These are phyloP conservation scores for Alexandromys fortis DNA, from an alignment of 2,113 vertebrate species.

Conservation along the genomic window DNA sequence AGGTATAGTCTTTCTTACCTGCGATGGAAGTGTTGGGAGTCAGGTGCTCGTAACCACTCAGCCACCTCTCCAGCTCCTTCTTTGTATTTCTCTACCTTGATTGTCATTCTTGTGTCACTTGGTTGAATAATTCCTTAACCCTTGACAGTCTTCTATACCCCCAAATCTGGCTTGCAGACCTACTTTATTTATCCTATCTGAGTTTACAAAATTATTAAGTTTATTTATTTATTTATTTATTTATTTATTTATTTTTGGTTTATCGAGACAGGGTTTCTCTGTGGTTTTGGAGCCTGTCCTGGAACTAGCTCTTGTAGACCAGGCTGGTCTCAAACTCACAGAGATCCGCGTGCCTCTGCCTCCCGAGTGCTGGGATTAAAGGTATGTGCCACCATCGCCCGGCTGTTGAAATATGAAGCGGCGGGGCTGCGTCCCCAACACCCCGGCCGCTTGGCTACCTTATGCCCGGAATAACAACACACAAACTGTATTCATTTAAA, in stretches of 20 bases:
- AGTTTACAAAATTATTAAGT: neutral
- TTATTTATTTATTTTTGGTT: neutral
- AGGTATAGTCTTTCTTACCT: neutral
- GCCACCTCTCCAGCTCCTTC: neutral
- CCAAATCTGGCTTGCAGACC: neutral
- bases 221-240: neutral
- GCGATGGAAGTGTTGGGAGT: neutral
- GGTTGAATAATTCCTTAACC: neutral
- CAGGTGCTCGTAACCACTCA: neutral
- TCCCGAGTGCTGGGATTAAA: no score
- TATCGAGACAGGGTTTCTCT: no score
- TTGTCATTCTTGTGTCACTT: neutral
- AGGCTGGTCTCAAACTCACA: no score
- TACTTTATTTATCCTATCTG: slow-evolving; percentile 7
- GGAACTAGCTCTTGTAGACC: no score
- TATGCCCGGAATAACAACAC: no score
- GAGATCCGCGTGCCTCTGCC: no score
- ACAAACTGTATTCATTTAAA: no score
- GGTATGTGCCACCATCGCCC: no score
- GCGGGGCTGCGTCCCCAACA: no score
- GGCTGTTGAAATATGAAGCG: no score
- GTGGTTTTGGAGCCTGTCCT: no score
- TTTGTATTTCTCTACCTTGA: slow-evolving; percentile 6
- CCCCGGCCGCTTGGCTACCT: no score
- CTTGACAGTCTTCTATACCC: neutral